These are phyloP conservation scores for Perdita meconis DNA, from an alignment of 2,888 invertebrate genomes.

Conservation along the genomic window DNA sequence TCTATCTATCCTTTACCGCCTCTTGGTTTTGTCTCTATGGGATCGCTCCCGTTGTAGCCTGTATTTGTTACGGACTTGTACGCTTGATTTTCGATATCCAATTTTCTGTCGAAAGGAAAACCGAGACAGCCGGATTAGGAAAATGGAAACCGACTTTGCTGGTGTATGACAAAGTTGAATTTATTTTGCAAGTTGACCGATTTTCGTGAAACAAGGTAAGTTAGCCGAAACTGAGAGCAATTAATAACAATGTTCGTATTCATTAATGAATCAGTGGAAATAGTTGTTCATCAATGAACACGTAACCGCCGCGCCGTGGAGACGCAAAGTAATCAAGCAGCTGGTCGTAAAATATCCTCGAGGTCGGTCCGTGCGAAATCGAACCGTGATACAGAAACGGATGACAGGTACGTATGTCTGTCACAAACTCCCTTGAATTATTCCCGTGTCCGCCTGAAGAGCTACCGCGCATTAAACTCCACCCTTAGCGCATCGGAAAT, in stretches of 20 bases:
- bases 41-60: background rate
- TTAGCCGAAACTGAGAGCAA: background rate
- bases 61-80: background rate
- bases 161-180: background rate
- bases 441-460: constrained; percentile 44
- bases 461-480: constrained; percentile 58
- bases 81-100: background rate
- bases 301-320: background rate
- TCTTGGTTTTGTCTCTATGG: background rate
- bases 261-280: too few relatives aligned
- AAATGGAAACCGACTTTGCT: constrained; percentile 1
- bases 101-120: background rate
- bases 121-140: background rate
- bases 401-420: constrained; percentile 38
- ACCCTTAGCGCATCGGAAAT: constrained; percentile 52
- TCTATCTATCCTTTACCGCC: too few relatives aligned
- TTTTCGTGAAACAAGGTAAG: too few relatives aligned
- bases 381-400: constrained; percentile 25
- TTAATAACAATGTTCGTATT: too few relatives aligned
- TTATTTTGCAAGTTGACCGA: too few relatives aligned
- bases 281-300: too few relatives aligned
- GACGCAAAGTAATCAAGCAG: background rate
- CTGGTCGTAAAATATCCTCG: background rate
- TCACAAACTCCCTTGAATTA: constrained; percentile 61
- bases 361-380: background rate